A percentile compares a stretch with the other conserved stretches of the same genome.
Conservation (phyloP, 53 echinoderm and acorn worm genomes). For the Crossaster papposus region DNA sequence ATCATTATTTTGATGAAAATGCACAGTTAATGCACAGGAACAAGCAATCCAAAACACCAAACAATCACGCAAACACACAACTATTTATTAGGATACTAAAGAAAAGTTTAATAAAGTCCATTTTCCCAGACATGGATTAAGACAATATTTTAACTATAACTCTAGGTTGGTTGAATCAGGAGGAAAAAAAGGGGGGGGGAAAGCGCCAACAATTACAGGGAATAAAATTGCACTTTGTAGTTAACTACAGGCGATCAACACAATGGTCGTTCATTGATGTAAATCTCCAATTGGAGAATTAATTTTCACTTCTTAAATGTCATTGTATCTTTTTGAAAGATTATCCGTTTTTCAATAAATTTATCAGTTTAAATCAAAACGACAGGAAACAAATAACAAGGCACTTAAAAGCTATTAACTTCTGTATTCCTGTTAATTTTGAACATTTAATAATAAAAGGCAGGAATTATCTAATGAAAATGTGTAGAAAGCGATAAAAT, state of each 20-base stretch:
- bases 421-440: neutral
- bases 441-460: neutral
- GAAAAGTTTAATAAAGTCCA: conserved; percentile 22
- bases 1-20: no score
- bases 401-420: conserved; percentile 27
- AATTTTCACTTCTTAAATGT: neutral
- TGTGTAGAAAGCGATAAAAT: neutral
- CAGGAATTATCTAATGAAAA: neutral
- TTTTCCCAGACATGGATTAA: conserved; percentile 29
- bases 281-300: neutral
- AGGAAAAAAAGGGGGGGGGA: neutral
- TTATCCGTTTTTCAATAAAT: neutral
- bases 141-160: conserved; percentile 1
- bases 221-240: conserved; percentile 18
- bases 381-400: conserved; percentile 5
- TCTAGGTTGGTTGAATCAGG: neutral
- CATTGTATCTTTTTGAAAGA: neutral
- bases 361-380: neutral
- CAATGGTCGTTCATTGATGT: neutral
- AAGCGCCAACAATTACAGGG: neutral
- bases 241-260: conserved; percentile 1
- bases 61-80: neutral
- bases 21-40: no score
- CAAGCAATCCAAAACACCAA: no score
- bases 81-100: neutral